Base-by-base conservation (phyloP, 2,113 vertebrate species). In the Myotis davidii region DNA sequence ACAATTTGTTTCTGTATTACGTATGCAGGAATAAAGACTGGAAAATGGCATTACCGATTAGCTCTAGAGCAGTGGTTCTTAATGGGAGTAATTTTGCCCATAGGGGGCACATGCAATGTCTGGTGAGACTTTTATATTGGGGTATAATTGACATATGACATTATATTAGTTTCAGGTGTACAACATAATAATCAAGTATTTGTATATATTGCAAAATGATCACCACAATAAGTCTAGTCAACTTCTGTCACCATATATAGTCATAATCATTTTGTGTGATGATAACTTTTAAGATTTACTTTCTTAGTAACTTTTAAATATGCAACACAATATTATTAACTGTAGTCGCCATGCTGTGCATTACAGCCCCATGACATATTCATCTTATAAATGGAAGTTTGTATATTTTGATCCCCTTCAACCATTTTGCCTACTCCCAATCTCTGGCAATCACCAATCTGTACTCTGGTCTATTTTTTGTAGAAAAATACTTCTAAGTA, bases 381-480 rank as follows among this genome's bases (percentile, higher is more conserved):
- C 48, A 67, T 42, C n/a, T 54, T 27, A 54, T 67, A 77, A n/a
- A 16, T 52, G 6, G 48, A 67, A 27, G 14, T 34, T 77, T 77
- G 10, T 54, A 65, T 48, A n/a, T 17, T 85, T 85, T 54, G 27
- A 77, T 13, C 0, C 6, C 20, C 64, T 32, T 32, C 18, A 39
- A 18, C 37, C 9, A 54, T 69, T 89, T 52, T 52, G 0, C 9
- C 18, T 3, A 32, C 27, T 5, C 27, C 6, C 7, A 39, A 7
- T 8, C 6, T 50, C 27, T 18, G 13, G 9, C 9, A 81, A 81
- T 27, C 34, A n/a, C 3, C 21, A 56, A 10, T 67, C 23, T 85
- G 29, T 92, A 32, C 29, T 85, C 29, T 85, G 21, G 77, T 34
- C 45, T 42, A 78, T 61, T 96, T 91, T 92, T 85, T 34, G 54